Evolutionary conservation across 1,140 invertebrate genomes (phyloP).

Genomic region (Heliothis subflexa): DNA sequence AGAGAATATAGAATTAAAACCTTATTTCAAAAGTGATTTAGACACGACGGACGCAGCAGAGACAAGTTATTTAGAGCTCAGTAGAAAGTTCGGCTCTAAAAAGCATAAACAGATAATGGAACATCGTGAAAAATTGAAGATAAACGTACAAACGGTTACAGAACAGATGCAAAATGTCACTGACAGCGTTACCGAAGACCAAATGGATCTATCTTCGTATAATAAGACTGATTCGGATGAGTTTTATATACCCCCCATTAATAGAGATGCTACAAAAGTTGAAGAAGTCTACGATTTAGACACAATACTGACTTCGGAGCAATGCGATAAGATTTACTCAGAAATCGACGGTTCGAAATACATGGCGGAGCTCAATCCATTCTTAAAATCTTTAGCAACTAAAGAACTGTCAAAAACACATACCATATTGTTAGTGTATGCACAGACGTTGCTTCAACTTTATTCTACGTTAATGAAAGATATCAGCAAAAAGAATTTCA

Average conservation of each 20-base stretch:
- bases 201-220: slow-evolving; percentile 68
- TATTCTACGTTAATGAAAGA: slow-evolving; percentile 61
- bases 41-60: slow-evolving; percentile 56
- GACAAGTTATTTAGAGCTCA: slow-evolving; percentile 69
- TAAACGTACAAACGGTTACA: slow-evolving; percentile 70
- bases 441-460: slow-evolving; percentile 65
- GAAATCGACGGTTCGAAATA: slow-evolving; percentile 71
- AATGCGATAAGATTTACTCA: slow-evolving; percentile 66
- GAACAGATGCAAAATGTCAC: slow-evolving; percentile 74
- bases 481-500: slow-evolving; percentile 67
- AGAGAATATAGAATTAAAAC: slow-evolving; percentile 64
- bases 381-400: slow-evolving; percentile 60
- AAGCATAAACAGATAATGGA: slow-evolving; percentile 75
- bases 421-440: slow-evolving; percentile 69
- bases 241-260: slow-evolving; percentile 74
- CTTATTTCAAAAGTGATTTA: slow-evolving; percentile 59
- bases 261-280: slow-evolving; percentile 63
- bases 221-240: slow-evolving; percentile 69
- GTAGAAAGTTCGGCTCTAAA: slow-evolving; percentile 79
- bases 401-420: slow-evolving; percentile 61
- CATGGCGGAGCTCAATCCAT: slow-evolving; percentile 58
- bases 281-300: slow-evolving; percentile 68
- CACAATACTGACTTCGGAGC: slow-evolving; percentile 68
- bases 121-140: slow-evolving; percentile 73
- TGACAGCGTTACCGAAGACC: slow-evolving; percentile 64